Evolutionary conservation across 2,113 vertebrate species (phyloP), one percentile per base, ranked within the genome.

Genomic region (Chiloscyllium plagiosum): DNA sequence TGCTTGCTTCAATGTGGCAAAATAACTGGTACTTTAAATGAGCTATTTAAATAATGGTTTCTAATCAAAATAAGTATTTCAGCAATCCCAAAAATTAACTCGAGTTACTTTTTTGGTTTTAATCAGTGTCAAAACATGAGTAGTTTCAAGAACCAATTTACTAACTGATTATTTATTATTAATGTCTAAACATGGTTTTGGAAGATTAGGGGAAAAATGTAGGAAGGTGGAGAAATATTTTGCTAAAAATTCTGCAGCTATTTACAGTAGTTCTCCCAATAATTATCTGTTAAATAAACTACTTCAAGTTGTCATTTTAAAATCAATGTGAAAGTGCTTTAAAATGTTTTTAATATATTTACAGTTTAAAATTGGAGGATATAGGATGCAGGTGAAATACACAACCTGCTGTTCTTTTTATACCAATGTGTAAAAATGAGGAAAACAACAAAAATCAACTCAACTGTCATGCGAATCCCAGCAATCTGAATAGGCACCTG

Each of bases 271-370:
- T 97, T 98, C 98, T 99, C 98, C 98, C 98, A 97, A 98, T 97
- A 98, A 98, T 98, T 98, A 98, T 97, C 97, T 97, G 97, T 97
- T 97, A 97, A 98, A 98, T 97, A 97, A 96, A 96, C 96, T 97
- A 98, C 98, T 98, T 98, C 98, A 98, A 98, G 98, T 98, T 98
- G 97, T 97, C 97, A 98, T 98, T 98, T 98, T 86, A 97, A 98
- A 89, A 90, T 86, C 87, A 69, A 87, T 19, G 66, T 66, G 66
- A 87, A 70, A 87, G 80, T 90, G 61, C 87, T 96, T 70, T 96
- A 86, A 85, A 66, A 97, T 97, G 97, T 97, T 98, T 97, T 97
- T 97, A 97, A 97, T 93, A 93, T 99, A 99, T 99, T 98, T 99
- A 99, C 99, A 99, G 98, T 98, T 99, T 98, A 97, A 97, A 97